phyloP scores from a whole-genome alignment of 2,797 vertebrate genomes.

The Triplophysa yarkandensis region DNA sequence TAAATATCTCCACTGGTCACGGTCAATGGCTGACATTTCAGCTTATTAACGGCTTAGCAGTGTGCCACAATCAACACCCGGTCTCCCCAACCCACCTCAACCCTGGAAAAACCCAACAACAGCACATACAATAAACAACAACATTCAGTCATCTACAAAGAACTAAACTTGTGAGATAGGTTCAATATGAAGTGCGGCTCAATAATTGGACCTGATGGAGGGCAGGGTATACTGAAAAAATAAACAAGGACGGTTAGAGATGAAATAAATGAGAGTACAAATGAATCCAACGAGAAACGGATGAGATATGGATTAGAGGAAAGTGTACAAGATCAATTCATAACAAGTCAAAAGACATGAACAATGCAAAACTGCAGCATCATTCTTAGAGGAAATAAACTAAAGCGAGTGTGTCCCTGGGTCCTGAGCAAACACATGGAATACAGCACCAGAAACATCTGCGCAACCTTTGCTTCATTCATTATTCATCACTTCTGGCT shows the following conservation, averaged over 20 bases:
- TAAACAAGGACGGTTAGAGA: constrained; percentile 8
- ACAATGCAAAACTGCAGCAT: not conserved
- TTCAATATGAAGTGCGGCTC: constrained; percentile 38
- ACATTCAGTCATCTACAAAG: constrained; percentile 27
- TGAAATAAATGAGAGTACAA: not conserved
- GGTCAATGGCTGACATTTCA: constrained; percentile 52
- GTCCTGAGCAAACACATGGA: constrained; percentile 13
- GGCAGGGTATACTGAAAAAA: not conserved
- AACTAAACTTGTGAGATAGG: too few species aligned
- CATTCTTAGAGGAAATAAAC: constrained; percentile 7
- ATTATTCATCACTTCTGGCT: constrained; percentile 51
- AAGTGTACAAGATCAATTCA: not conserved
- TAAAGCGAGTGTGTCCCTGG: not conserved
- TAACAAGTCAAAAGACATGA: not conserved
- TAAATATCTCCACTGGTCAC: constrained; percentile 55
- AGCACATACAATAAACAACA: constrained; percentile 50
- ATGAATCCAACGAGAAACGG: not conserved
- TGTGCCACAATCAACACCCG: constrained; percentile 44
- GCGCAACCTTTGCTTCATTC: constrained; percentile 40
- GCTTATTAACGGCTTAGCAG: constrained; percentile 64
- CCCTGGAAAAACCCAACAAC: constrained; percentile 38
- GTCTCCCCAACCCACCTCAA: constrained; percentile 41
- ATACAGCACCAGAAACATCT: constrained; percentile 27
- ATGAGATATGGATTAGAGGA: constrained; percentile 3
- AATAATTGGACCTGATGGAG: constrained; percentile 35